Conservation (phyloP, 2,888 invertebrate species). For the Drosophila neotestacea region DNA sequence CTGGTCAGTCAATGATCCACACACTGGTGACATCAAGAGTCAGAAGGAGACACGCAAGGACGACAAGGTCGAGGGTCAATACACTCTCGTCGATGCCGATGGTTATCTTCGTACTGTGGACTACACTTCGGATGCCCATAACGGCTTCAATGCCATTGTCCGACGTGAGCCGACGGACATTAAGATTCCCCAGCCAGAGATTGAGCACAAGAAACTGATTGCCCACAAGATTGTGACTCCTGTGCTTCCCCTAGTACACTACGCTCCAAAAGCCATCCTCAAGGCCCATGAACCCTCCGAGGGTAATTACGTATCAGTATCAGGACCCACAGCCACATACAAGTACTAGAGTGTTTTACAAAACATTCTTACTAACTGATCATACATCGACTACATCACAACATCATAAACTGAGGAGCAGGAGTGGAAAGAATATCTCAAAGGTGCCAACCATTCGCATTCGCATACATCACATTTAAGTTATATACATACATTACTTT, state of each 20-base stretch:
- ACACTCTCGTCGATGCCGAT: conserved; percentile 86
- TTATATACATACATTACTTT: conserved; percentile 52
- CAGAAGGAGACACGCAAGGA: conserved; percentile 86
- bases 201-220: conserved; percentile 69
- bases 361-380: conserved; percentile 9
- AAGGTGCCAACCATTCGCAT: conserved; percentile 28
- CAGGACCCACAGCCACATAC: conserved; percentile 74
- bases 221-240: conserved; percentile 67
- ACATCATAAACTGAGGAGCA: conserved; percentile 24
- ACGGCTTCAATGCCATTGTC: conserved; percentile 87
- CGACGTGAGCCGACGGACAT: conserved; percentile 85
- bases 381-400: conserved; percentile 31
- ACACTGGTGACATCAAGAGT: conserved; percentile 86
- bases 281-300: conserved; percentile 41
- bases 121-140: conserved; percentile 86
- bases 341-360: conserved; percentile 64
- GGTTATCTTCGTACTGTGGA: conserved; percentile 86
- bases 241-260: conserved; percentile 70
- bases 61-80: conserved; percentile 86
- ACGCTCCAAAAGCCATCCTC: conserved; percentile 61
- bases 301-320: conserved; percentile 77
- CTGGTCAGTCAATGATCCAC: conserved; percentile 86
- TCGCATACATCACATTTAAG: conserved; percentile 58
- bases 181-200: conserved; percentile 79
- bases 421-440: conserved; percentile 22